These are phyloP conservation scores for Formica aserva DNA, from an alignment of 2,888 invertebrate species.

Conservation along the genomic window DNA sequence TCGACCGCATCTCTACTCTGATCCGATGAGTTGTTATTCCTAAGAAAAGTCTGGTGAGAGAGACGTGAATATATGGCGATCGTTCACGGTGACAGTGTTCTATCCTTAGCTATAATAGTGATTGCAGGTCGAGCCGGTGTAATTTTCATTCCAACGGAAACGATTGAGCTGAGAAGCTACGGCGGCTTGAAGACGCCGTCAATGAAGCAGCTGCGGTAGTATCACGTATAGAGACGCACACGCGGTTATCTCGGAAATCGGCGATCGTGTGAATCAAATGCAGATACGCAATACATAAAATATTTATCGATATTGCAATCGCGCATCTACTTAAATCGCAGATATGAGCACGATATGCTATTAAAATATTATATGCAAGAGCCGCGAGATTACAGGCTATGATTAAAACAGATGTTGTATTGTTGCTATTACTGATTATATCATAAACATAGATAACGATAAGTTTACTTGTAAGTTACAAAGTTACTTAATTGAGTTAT, in stretches of 20 bases:
- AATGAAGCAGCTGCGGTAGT: conserved; percentile 50
- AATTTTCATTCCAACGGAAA: conserved; percentile 77
- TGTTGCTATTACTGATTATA: too few relatives aligned
- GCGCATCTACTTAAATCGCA: not conserved
- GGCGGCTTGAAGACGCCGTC: conserved; percentile 61
- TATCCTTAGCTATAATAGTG: conserved; percentile 63
- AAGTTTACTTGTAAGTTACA: not conserved
- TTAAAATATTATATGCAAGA: conserved; percentile 2
- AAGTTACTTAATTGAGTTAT: not conserved
- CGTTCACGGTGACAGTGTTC: conserved; percentile 49
- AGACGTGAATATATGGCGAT: conserved; percentile 7
- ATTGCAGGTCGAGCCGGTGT: conserved; percentile 60
- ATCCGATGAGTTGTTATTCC: conserved; percentile 7
- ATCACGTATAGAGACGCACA: not conserved
- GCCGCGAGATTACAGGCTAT: not conserved
- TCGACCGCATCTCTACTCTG: not conserved
- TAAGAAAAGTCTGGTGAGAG: conserved; percentile 16
- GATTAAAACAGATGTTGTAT: not conserved
- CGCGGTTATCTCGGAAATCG: not conserved
- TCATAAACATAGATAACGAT: not conserved
- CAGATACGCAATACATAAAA: not conserved
- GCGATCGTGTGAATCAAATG: not conserved
- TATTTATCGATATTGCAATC: not conserved
- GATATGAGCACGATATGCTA: not conserved
- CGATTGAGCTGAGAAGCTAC: conserved; percentile 60